These are phyloP conservation scores for Lamprotornis superbus DNA, from an alignment of 2,113 vertebrate genomes.

Conservation along the genomic window DNA sequence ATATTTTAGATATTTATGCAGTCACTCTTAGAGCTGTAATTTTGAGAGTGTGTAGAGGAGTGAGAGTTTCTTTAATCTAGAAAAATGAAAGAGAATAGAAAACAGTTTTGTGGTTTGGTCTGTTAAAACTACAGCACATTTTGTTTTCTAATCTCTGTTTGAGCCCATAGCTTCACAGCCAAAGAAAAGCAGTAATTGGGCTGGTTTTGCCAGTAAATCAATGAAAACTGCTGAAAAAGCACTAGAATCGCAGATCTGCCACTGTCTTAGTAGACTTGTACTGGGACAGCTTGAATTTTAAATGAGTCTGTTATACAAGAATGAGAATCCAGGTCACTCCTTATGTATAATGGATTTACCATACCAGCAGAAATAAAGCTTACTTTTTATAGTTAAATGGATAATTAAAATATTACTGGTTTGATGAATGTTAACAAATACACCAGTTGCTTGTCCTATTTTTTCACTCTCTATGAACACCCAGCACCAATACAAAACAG, in stretches of 20 bases:
- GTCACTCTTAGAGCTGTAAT: not conserved
- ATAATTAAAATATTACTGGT: not conserved
- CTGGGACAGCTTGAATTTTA: slow-evolving; percentile 10
- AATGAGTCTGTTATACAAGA: not conserved
- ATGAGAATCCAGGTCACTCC: slow-evolving; percentile 30
- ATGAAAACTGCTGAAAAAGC: slow-evolving; percentile 29
- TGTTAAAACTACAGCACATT: not conserved
- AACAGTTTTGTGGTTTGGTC: not conserved
- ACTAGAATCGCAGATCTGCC: not conserved
- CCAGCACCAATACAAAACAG: not conserved
- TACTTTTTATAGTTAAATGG: not conserved
- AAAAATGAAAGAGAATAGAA: not conserved
- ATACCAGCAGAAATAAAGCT: not conserved
- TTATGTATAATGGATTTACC: slow-evolving; percentile 7
- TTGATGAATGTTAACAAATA: not conserved
- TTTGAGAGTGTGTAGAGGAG: not conserved
- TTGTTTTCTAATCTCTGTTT: not conserved
- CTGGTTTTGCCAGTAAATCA: not conserved
- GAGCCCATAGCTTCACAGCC: not conserved
- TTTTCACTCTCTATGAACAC: not conserved
- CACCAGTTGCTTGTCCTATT: not conserved
- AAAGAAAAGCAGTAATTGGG: not conserved
- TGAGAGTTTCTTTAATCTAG: not conserved
- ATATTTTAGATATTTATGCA: not conserved
- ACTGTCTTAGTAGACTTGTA: not conserved